phyloP scores from a whole-genome alignment of 2,888 invertebrate species.

The Leptinotarsa haldemani region DNA sequence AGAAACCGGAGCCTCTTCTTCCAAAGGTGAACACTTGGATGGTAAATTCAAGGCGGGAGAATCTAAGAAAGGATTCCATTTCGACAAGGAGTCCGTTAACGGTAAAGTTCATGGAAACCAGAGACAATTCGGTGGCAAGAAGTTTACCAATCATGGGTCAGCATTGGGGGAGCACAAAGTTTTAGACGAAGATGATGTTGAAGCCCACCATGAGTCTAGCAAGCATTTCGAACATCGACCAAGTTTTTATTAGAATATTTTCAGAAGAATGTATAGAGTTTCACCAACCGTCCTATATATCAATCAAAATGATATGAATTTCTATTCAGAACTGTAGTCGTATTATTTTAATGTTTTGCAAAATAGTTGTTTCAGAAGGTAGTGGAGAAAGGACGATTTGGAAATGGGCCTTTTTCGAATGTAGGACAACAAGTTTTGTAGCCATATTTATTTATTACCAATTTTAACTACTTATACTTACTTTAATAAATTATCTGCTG shows the following conservation, averaged over 20 bases:
- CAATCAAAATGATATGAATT: too few species aligned
- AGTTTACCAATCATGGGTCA: conserved; percentile 70
- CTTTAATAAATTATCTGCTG: too few species aligned
- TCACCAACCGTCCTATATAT: too few species aligned
- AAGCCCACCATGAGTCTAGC: conserved; percentile 71
- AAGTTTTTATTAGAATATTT: conserved; percentile 55
- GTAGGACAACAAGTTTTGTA: too few species aligned
- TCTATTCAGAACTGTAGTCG: too few species aligned
- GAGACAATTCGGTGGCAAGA: conserved; percentile 71
- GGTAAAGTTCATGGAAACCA: conserved; percentile 71
- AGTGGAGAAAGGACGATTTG: too few species aligned
- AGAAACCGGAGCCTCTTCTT: conserved; percentile 70
- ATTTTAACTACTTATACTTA: too few species aligned
- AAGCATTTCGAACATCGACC: conserved; percentile 70
- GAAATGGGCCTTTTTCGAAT: too few species aligned
- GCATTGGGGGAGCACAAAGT: conserved; percentile 71
- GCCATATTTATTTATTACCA: too few species aligned
- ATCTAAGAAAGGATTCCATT: conserved; percentile 71
- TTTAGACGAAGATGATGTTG: conserved; percentile 70
- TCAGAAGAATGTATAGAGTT: not conserved
- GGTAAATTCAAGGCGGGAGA: conserved; percentile 69
- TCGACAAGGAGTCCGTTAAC: conserved; percentile 68
- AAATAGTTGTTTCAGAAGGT: too few species aligned
- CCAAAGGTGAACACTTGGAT: conserved; percentile 72
- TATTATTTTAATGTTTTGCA: too few species aligned